Evolutionary conservation across 2,113 vertebrate genomes (phyloP), one percentile per base, ranked within the genome.

Genomic region (Cyphomyrus discorhynchus): DNA sequence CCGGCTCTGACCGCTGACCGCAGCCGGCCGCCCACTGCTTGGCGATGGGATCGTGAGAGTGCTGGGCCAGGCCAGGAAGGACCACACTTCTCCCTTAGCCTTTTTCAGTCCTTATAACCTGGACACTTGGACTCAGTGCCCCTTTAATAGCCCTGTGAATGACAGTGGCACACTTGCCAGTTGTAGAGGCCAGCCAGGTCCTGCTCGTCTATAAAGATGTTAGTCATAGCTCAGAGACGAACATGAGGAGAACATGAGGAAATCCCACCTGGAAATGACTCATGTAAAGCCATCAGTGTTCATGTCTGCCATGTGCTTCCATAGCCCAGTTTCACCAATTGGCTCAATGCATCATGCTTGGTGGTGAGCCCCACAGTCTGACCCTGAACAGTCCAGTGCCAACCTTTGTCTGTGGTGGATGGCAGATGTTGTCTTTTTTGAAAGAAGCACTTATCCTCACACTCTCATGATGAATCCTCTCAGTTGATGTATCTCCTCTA

Each of bases 11-110:
- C 94, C 92, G 82, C 89, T 91, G 93, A 95, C 94, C 94, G 91
- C 95, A 95, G 94, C 91, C 80, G 88, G 91, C 93, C 90, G 92
- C 90, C 94, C 90, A 88, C 91, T 92, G 91, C 92, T 90, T 92
- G 91, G 89, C 35, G 91, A 83, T 80, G 24, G 86, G 56, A 66
- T 90, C 52, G n/a, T 10, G 85, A 85, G 89, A 84, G 42, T 35
- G 70, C 15, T 5, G 49, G 62, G 10, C n/a, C n/a, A 31, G 70
- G 35, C 90, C 74, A 13, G 39, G 89, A 56, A 35, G 42, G 89
- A 70, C 31, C 39, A 62, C 6, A 39, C 52, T 82, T 15, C 49
- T 39, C 52, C 10, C 31, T 9, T 46, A 13, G 39, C 35, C 46
- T 24, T 89, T 91, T 89, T 66, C 42, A 35, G 50, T 52, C 31